Conservation (phyloP, 2,113 vertebrate species). For the Hassar affinis region DNA sequence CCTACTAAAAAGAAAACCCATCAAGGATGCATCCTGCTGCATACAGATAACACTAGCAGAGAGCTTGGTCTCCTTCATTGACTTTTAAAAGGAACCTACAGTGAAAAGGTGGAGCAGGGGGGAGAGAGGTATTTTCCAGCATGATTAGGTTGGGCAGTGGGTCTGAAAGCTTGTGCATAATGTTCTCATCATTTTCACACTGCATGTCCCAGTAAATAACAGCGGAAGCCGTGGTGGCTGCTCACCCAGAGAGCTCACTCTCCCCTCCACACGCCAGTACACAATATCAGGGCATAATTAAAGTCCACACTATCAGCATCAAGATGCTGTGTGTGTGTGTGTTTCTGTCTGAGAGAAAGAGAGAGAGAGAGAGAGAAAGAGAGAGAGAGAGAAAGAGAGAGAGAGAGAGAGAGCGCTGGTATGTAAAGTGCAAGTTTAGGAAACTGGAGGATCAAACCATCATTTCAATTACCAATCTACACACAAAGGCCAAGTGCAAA, state of each 20-base stretch:
- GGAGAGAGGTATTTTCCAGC: constrained; percentile 44
- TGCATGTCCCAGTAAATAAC: constrained; percentile 60
- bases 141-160: constrained; percentile 55
- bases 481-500: constrained; percentile 17
- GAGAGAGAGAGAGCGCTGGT: neutral
- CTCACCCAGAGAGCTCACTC: constrained; percentile 33
- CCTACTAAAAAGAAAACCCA: constrained; percentile 44
- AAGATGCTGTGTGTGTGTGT: constrained; percentile 22
- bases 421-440: neutral
- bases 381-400: constrained; percentile 5
- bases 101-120: constrained; percentile 27
- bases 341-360: neutral
- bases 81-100: constrained; percentile 39
- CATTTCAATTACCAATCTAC: constrained; percentile 40
- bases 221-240: constrained; percentile 39
- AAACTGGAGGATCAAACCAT: constrained; percentile 23
- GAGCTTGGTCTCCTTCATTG: constrained; percentile 26
- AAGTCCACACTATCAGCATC: constrained; percentile 46
- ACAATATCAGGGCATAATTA: constrained; percentile 47
- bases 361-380: constrained; percentile 2
- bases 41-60: constrained; percentile 53
- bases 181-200: constrained; percentile 63
- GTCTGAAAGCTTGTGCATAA: constrained; percentile 56
- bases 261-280: constrained; percentile 31
- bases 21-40: constrained; percentile 57